Conservation (phyloP, 92 coral and sea anemone species). For the Nematostella vectensis region DNA sequence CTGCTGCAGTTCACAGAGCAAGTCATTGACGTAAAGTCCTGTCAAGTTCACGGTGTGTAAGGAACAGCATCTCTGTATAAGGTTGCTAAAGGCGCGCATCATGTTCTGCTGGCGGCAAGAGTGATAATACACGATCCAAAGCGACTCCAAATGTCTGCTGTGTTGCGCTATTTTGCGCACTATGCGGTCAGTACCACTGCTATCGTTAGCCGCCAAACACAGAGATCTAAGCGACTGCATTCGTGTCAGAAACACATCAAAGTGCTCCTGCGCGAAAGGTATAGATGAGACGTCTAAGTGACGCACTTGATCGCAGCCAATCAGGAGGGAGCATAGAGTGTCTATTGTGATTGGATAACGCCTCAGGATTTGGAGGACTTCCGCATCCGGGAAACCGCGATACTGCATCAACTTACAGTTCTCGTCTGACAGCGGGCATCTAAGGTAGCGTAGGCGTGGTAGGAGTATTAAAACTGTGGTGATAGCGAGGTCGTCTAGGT, state of each 20-base stretch:
- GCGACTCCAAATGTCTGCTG: constrained; percentile 25
- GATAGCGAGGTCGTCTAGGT: constrained; percentile 31
- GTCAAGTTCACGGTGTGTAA: constrained; percentile 41
- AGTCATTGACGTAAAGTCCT: constrained; percentile 56
- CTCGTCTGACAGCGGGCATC: constrained; percentile 67
- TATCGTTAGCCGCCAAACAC: constrained; percentile 62
- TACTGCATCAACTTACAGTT: constrained; percentile 18
- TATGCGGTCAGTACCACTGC: constrained; percentile 45
- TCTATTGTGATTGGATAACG: constrained; percentile 68
- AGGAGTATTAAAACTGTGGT: constrained; percentile 41
- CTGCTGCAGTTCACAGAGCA: constrained; percentile 24
- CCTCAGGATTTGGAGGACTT: constrained; percentile 47
- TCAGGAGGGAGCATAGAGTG: constrained; percentile 37
- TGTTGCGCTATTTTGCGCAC: constrained; percentile 31
- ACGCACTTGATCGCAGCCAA: constrained; percentile 41
- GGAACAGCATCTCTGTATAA: constrained; percentile 31
- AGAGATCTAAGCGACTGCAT: constrained; percentile 35
- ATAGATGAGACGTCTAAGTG: constrained; percentile 68
- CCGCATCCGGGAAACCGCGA: constrained; percentile 38
- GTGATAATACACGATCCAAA: constrained; percentile 51
- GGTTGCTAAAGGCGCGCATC: constrained; percentile 36
- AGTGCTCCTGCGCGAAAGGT: constrained; percentile 53
- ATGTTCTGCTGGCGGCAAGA: constrained; percentile 44
- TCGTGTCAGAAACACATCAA: constrained; percentile 49
- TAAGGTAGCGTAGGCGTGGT: constrained; percentile 62